These are phyloP conservation scores for Athrips mouffetella DNA, from an alignment of 2,888 invertebrate species.

Conservation along the genomic window DNA sequence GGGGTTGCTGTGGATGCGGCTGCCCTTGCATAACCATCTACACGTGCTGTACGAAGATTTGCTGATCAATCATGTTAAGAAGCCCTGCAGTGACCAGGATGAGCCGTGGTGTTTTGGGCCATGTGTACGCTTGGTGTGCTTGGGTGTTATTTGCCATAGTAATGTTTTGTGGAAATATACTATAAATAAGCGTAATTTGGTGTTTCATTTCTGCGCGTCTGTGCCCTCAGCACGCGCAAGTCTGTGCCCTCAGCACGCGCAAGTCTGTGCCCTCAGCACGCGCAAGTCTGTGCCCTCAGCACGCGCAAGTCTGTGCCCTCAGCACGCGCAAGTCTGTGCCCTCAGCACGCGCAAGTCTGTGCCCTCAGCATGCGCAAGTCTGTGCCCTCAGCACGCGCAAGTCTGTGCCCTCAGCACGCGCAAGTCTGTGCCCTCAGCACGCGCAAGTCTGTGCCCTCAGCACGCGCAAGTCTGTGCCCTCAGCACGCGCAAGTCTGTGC, in stretches of 20 bases:
- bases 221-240: not conserved
- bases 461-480: too few species aligned
- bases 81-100: not conserved
- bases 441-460: too few species aligned
- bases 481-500: too few species aligned
- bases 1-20: conserved; percentile 33
- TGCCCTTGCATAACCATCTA: conserved; percentile 46
- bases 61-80: conserved; percentile 8
- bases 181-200: conserved; percentile 25
- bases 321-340: too few species aligned
- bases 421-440: too few species aligned
- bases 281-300: too few species aligned
- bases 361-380: too few species aligned
- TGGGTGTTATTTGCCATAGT: conserved; percentile 27
- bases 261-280: too few species aligned
- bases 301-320: too few species aligned
- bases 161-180: conserved; percentile 44
- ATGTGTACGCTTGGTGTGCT: conserved; percentile 21
- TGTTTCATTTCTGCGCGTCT: not conserved
- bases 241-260: not conserved
- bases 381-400: too few species aligned
- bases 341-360: too few species aligned
- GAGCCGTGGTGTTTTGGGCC: conserved; percentile 3
- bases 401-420: too few species aligned
- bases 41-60: conserved; percentile 26